phyloP scores from a whole-genome alignment of 2,797 vertebrate genomes.

The Anguilla obscura region DNA sequence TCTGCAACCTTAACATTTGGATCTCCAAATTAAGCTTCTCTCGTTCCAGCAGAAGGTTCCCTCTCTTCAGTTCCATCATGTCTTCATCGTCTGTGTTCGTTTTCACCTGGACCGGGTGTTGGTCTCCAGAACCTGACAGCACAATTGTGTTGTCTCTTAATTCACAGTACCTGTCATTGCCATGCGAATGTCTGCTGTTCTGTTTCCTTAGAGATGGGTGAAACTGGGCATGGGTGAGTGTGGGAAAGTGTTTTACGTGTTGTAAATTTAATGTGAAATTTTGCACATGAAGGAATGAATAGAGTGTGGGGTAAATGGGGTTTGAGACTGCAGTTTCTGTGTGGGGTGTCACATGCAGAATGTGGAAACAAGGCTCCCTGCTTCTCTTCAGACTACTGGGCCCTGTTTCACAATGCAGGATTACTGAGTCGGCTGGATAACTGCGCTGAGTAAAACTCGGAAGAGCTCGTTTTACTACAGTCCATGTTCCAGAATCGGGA shows the following conservation, averaged over 20 bases:
- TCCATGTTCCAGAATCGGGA: too few species aligned
- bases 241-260: not conserved
- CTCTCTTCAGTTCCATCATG: slow-evolving; percentile 49
- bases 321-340: not conserved
- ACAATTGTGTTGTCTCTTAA: too few species aligned
- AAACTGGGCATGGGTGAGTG: not conserved
- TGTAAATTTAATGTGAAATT: not conserved
- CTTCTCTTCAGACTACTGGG: too few species aligned
- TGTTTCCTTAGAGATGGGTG: not conserved
- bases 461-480: too few species aligned
- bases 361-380: too few species aligned
- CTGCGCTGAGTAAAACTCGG: too few species aligned
- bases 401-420: too few species aligned
- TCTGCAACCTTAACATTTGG: slow-evolving; percentile 47
- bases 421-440: too few species aligned
- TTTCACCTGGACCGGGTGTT: not conserved
- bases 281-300: not conserved
- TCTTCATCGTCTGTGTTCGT: slow-evolving; percentile 6
- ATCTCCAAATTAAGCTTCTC: slow-evolving; percentile 60
- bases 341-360: too few species aligned
- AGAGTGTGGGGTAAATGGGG: too few species aligned
- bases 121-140: not conserved
- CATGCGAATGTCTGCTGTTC: not conserved
- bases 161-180: too few species aligned
- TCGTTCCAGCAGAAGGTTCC: slow-evolving; percentile 56